Evolutionary conservation across 2,888 invertebrate genomes (phyloP).

Genomic region (Sphaeridia pumilis): DNA sequence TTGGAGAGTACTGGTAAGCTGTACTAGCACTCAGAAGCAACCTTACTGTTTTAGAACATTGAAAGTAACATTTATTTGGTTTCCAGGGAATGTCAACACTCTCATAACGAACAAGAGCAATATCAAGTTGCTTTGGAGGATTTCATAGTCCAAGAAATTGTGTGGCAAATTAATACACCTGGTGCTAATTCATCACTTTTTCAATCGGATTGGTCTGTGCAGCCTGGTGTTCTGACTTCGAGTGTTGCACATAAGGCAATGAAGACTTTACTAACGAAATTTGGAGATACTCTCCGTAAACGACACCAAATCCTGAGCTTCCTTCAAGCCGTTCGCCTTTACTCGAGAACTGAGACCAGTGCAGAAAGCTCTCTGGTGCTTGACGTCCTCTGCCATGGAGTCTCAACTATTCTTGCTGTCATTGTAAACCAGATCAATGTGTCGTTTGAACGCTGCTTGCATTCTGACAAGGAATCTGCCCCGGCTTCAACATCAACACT

Average conservation of each 20-base stretch:
- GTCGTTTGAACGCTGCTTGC: too few relatives aligned
- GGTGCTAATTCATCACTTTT: slow-evolving; percentile 21
- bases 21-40: too few relatives aligned
- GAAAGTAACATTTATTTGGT: too few relatives aligned
- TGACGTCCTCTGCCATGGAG: background rate
- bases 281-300: slow-evolving; percentile 10
- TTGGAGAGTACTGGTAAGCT: slow-evolving; percentile 31
- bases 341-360: too few relatives aligned
- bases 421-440: too few relatives aligned
- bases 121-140: slow-evolving; percentile 17
- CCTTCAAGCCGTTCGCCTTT: background rate
- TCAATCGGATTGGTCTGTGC: slow-evolving; percentile 17
- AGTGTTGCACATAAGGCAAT: slow-evolving; percentile 16
- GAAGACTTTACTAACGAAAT: slow-evolving; percentile 6
- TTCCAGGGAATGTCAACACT: slow-evolving; percentile 31
- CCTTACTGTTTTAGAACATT: too few relatives aligned
- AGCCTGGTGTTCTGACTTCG: slow-evolving; percentile 19
- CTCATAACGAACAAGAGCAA: too few relatives aligned
- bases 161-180: slow-evolving; percentile 25
- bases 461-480: too few relatives aligned
- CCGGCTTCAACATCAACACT: slow-evolving; percentile 18
- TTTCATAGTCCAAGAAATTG: slow-evolving; percentile 24
- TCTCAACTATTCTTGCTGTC: background rate
- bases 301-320: slow-evolving; percentile 16
- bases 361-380: background rate